Percentiles rank a stretch among this genome's conserved stretches.
Conservation (phyloP, 2,113 vertebrate species). For the Numenius arquata region DNA sequence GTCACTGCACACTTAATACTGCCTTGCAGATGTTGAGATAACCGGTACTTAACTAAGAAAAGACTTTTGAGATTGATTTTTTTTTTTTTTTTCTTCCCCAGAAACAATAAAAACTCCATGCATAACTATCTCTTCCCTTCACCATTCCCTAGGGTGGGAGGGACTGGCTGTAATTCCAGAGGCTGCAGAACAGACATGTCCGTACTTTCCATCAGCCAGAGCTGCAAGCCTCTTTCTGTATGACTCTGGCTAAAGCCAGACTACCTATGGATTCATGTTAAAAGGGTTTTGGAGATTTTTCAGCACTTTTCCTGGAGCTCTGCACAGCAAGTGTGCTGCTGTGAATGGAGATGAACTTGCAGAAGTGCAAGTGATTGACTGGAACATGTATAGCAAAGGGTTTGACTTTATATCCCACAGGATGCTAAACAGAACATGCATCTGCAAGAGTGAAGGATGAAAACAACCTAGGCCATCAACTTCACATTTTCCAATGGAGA, state of each 20-base stretch:
- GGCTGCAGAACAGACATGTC: not conserved
- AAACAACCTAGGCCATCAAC: not conserved
- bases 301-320: not conserved
- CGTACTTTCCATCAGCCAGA: not conserved
- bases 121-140: not conserved
- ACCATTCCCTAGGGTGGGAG: not conserved
- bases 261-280: not conserved
- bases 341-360: not conserved
- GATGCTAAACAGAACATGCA: not conserved
- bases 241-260: not conserved
- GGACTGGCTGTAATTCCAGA: not conserved
- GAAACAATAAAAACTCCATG: not conserved
- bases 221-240: not conserved
- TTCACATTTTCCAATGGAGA: not conserved
- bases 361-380: not conserved
- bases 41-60: not conserved
- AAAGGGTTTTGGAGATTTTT: not conserved
- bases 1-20: not conserved
- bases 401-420: not conserved
- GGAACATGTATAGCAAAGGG: not conserved
- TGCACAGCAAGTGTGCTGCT: not conserved
- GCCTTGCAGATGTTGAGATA: not conserved
- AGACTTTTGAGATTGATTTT: not conserved
- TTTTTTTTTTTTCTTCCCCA: too few species aligned
- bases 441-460: not conserved